phyloP scores from a whole-genome alignment of 2,797 vertebrate genomes.

The Sarcoramphus papa region DNA sequence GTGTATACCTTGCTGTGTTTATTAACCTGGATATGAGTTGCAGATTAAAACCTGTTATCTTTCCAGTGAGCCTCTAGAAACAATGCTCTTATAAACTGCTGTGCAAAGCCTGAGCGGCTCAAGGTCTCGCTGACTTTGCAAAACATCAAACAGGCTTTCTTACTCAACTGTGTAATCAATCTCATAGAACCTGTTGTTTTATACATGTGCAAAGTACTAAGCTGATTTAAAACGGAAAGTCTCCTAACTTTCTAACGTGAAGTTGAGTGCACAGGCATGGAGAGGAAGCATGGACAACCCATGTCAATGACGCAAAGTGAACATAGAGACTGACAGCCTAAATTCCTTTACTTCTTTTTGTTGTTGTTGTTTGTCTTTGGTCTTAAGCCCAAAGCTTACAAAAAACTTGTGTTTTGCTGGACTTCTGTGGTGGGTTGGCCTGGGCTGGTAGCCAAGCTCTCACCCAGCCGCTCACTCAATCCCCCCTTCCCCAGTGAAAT shows the following conservation, averaged over 20 bases:
- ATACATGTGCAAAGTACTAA: background rate
- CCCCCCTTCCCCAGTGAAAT: background rate
- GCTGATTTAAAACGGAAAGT: background rate
- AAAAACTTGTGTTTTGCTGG: background rate
- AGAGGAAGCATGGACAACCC: background rate
- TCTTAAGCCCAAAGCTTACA: background rate
- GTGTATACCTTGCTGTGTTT: background rate
- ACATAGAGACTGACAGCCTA: background rate
- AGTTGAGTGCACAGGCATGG: background rate
- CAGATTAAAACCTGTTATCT: fast-evolving
- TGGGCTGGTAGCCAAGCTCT: background rate
- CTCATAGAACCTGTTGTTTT: background rate
- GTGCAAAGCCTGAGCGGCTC: background rate
- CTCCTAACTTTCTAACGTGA: background rate
- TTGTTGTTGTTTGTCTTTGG: background rate
- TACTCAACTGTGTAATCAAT: background rate
- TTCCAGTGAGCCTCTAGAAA: background rate
- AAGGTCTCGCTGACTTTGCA: background rate
- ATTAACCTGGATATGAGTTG: background rate
- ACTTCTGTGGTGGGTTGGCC: background rate
- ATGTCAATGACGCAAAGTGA: fast-evolving
- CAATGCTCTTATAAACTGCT: background rate
- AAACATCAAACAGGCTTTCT: background rate
- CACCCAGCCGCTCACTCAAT: fast-evolving
- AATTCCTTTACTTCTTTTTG: background rate